Percentiles rank a stretch among this genome's conserved stretches.
These are phyloP conservation scores for Sphaerophoria taeniata DNA, from an alignment of 2,888 invertebrate species.

Conservation along the genomic window DNA sequence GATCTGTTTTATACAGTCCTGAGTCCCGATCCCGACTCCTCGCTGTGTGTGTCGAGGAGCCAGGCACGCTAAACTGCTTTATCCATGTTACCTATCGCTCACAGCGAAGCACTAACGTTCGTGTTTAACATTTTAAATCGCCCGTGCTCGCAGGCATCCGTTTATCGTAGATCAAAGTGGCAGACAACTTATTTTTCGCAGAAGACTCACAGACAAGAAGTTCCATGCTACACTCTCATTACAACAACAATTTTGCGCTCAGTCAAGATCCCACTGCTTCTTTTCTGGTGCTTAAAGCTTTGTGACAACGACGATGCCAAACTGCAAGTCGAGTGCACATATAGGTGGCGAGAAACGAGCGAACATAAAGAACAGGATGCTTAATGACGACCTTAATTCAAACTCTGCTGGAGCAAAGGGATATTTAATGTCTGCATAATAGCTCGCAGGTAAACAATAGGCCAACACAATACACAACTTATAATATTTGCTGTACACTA, in stretches of 20 bases:
- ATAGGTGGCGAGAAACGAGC: constrained; percentile 3
- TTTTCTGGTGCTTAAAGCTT: constrained; percentile 7
- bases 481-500: constrained; percentile 12
- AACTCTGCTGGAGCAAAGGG: not conserved
- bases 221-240: constrained; percentile 60
- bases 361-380: constrained; percentile 39
- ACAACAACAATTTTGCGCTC: constrained; percentile 62
- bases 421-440: constrained; percentile 42
- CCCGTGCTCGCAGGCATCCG: constrained; percentile 67
- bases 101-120: constrained; percentile 47
- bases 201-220: constrained; percentile 55
- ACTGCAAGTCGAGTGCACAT: not conserved
- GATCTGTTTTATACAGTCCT: not conserved
- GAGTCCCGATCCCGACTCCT: not conserved
- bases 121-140: constrained; percentile 73
- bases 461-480: constrained; percentile 12
- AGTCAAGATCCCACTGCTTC: constrained; percentile 30
- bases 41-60: not conserved
- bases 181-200: constrained; percentile 69
- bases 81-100: constrained; percentile 50
- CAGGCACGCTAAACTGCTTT: constrained; percentile 39
- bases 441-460: constrained; percentile 50
- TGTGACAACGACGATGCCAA: constrained; percentile 4
- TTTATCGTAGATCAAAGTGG: constrained; percentile 70
- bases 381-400: constrained; percentile 56